These are phyloP conservation scores for Mastacembelus armatus DNA, from an alignment of 2,797 vertebrate genomes.

Conservation along the genomic window DNA sequence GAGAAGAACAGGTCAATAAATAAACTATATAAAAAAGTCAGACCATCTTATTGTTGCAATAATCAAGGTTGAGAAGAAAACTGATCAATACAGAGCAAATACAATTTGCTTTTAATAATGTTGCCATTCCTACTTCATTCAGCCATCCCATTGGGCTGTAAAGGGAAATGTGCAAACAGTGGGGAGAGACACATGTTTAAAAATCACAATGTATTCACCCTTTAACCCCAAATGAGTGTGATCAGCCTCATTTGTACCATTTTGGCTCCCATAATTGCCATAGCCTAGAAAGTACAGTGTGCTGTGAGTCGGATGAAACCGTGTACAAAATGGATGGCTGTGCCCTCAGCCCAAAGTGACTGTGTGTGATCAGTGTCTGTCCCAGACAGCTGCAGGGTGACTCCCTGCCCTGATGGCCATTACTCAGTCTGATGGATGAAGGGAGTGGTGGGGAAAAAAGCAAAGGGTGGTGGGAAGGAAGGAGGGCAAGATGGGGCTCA, in stretches of 20 bases:
- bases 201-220: slow-evolving; percentile 28
- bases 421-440: slow-evolving; percentile 82
- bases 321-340: slow-evolving; percentile 71
- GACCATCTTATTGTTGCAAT: slow-evolving; percentile 27
- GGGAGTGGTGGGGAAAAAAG: slow-evolving; percentile 49
- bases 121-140: background rate
- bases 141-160: background rate
- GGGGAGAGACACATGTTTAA: slow-evolving; percentile 12
- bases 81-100: slow-evolving; percentile 38
- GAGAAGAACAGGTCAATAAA: slow-evolving; percentile 47
- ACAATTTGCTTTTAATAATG: slow-evolving; percentile 33
- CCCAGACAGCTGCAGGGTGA: slow-evolving; percentile 78
- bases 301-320: slow-evolving; percentile 44
- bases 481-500: slow-evolving; percentile 47
- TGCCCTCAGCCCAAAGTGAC: slow-evolving; percentile 73
- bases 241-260: slow-evolving; percentile 33
- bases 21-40: slow-evolving; percentile 44
- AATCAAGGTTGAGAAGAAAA: slow-evolving; percentile 44
- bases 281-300: slow-evolving; percentile 46
- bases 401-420: slow-evolving; percentile 76
- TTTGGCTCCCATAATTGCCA: slow-evolving; percentile 53
- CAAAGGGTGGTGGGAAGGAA: slow-evolving; percentile 40
- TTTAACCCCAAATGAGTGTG: slow-evolving; percentile 31
- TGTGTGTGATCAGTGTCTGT: slow-evolving; percentile 80
- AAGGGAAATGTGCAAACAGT: slow-evolving; percentile 25